Evolutionary conservation across 37 sponge, comb jelly and placozoan genomes (phyloP), one percentile per base, ranked within the genome.

Genomic region (Spongilla lacustris): DNA sequence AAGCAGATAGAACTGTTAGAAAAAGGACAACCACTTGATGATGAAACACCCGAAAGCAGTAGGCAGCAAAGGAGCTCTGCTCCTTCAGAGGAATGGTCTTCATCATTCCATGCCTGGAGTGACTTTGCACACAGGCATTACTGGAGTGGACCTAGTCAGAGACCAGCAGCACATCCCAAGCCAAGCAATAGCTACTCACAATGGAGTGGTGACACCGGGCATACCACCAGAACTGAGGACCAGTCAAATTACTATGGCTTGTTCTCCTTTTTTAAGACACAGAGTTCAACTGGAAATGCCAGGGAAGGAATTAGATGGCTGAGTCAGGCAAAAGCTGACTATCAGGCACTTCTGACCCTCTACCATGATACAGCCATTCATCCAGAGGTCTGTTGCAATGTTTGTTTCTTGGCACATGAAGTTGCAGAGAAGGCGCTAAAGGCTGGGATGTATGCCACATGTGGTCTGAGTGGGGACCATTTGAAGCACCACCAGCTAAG

Each of bases 361-460:
- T 34, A 72, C 14, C 13, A 72, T 24, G 73, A 9, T 14, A 34
- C 73, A 24, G 73, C 0, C 13, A 24, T 28, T 1, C 13, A 11
- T 24, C 30, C 14, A 1, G 26, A 23, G 11, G 73, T 23, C 14
- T 72, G 72, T 2, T 34, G 29, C 23, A 29, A 70, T 13, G 72
- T 72, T 17, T 82, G 83, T 34, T 82, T 82, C 73, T 4, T 82
- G 71, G 71, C 83, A 24, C 73, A 82, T 36, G 83, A 82, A 71
- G 72, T 82, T 14, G 83, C 73, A 1, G 73, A 71, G 28, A 82
- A 82, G 33, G 71, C 83, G 10, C 83, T 82, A 50, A 82, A 82
- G 26, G 83, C 35, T 71, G 83, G 72, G 2, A 71, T 36, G 49
- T 82, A 82, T 68, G 73, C 73, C 41, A 82, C 46, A 2, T 82